phyloP scores from a whole-genome alignment of 2,888 invertebrate species.

The Andrena bicolor region DNA sequence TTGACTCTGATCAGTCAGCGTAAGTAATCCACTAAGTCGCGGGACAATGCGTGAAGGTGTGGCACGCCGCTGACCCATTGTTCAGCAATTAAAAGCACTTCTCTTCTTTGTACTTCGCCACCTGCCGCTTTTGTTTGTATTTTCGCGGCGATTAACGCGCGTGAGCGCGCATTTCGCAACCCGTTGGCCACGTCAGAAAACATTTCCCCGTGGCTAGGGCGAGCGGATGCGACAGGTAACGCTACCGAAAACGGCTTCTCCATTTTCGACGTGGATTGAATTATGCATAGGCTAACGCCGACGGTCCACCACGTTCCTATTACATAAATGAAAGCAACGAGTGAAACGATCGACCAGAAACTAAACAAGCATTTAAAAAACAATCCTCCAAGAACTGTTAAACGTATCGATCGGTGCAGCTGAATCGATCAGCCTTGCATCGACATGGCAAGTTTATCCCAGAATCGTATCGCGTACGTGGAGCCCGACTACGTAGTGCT shows the following conservation, averaged over 20 bases:
- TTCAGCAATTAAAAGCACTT: constrained; percentile 83
- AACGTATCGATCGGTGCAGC: not conserved
- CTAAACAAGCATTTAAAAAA: not conserved
- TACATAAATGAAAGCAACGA: not conserved
- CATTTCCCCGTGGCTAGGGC: constrained; percentile 5
- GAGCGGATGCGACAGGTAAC: constrained; percentile 56
- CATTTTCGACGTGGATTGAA: constrained; percentile 15
- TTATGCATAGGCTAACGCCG: constrained; percentile 49
- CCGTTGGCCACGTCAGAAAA: constrained; percentile 78
- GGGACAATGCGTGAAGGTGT: constrained; percentile 80
- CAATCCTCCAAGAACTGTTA: not conserved
- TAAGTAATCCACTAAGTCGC: constrained; percentile 73
- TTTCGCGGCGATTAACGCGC: constrained; percentile 68
- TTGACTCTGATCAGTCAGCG: constrained; percentile 71
- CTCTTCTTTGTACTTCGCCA: constrained; percentile 78
- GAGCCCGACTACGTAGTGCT: constrained; percentile 23
- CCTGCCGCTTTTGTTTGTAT: constrained; percentile 81
- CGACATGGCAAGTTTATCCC: not conserved
- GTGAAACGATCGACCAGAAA: not conserved
- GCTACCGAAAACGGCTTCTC: constrained; percentile 25
- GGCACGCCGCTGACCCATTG: constrained; percentile 78
- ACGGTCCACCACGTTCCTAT: not conserved
- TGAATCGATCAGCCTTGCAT: not conserved
- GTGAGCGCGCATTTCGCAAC: constrained; percentile 79
- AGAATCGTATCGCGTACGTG: not conserved